phyloP scores from a whole-genome alignment of 2,797 vertebrate species.

The Sebastes hubbsi region DNA sequence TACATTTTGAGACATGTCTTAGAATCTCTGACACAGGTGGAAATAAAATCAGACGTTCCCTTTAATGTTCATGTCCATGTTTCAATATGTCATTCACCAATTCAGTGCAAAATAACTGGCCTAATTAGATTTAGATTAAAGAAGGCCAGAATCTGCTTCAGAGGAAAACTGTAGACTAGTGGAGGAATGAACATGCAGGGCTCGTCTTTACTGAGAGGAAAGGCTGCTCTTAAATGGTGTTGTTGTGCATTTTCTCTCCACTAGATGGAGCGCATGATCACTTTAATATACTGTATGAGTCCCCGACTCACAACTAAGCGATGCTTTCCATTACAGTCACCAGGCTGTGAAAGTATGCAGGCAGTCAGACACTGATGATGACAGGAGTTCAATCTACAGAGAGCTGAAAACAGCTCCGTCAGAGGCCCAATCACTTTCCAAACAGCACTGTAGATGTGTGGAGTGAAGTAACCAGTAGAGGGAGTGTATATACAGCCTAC shows the following conservation, averaged over 20 bases:
- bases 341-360: constrained; percentile 3
- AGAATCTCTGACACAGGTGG: not conserved
- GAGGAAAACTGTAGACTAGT: not conserved
- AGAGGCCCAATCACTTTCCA: not conserved
- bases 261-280: constrained; percentile 21
- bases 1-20: not conserved
- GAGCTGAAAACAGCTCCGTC: not conserved
- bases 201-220: not conserved
- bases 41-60: not conserved
- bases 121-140: not conserved
- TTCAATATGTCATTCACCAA: not conserved
- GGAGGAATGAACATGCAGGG: not conserved
- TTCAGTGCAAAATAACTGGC: not conserved
- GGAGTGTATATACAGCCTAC: not conserved
- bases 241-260: not conserved
- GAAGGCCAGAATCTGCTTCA: not conserved
- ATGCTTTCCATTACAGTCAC: not conserved
- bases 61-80: not conserved
- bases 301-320: not conserved
- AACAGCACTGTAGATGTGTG: not conserved
- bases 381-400: not conserved
- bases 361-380: not conserved
- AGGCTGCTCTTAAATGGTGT: not conserved
- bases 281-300: not conserved
- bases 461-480: not conserved